Percentiles rank a stretch among this genome's conserved stretches.
Evolutionary conservation across 2,888 invertebrate genomes (phyloP).

Genomic region (Tineola bisselliella): DNA sequence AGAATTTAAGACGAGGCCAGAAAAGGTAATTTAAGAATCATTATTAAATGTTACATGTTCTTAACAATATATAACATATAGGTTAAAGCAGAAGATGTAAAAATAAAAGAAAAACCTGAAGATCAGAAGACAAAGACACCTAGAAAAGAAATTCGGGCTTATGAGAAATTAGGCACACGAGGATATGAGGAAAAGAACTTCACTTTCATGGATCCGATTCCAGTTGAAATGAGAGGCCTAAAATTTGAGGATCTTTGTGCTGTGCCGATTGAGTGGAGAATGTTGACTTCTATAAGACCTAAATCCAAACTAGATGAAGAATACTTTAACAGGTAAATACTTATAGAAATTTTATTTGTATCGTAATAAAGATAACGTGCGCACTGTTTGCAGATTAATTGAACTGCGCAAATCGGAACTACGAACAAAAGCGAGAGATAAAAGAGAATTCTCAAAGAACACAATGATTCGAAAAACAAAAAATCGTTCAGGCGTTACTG

Average conservation of each 20-base stretch:
- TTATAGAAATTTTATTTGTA: too few species aligned
- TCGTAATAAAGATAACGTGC: too few species aligned
- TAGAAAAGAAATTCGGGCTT: conserved; percentile 74
- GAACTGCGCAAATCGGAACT: conserved; percentile 83
- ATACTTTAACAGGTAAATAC: conserved; percentile 81
- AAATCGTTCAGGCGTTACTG: conserved; percentile 83
- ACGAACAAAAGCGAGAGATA: conserved; percentile 77
- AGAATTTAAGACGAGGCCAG: conserved; percentile 88
- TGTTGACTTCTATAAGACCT: conserved; percentile 88
- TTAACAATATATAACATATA: conserved; percentile 24
- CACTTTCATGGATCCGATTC: conserved; percentile 78
- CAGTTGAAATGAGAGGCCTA: conserved; percentile 80
- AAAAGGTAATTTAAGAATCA: conserved; percentile 69
- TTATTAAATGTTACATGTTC: neutral
- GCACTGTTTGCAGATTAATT: conserved; percentile 68
- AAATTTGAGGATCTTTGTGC: conserved; percentile 81
- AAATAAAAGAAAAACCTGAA: conserved; percentile 74
- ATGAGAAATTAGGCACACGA: conserved; percentile 71
- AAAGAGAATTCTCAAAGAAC: conserved; percentile 72
- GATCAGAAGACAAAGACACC: conserved; percentile 79
- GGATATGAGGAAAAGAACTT: conserved; percentile 66
- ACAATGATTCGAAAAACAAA: conserved; percentile 79
- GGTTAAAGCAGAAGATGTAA: conserved; percentile 80
- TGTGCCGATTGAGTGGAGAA: conserved; percentile 91
- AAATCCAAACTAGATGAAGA: conserved; percentile 87